These are phyloP conservation scores for Propithecus perrieri DNA, from an alignment of 2,797 vertebrate genomes.

Conservation along the genomic window DNA sequence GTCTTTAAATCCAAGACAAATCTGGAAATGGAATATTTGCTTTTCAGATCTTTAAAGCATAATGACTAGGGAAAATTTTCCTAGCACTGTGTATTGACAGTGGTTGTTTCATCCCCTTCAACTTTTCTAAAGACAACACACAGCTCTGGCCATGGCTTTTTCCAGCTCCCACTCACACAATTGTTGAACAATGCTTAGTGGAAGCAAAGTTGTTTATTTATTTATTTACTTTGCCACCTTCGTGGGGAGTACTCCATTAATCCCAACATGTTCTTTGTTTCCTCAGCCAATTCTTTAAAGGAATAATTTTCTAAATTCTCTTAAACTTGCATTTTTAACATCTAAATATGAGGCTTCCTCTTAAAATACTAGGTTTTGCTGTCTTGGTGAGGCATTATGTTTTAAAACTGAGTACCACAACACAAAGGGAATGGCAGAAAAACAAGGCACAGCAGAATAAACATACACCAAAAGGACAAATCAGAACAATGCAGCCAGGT, in stretches of 20 bases:
- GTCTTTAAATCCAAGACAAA: background rate
- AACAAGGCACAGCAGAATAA: background rate
- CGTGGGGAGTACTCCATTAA: background rate
- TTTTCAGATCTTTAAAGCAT: background rate
- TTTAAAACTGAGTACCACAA: background rate
- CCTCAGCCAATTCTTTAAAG: slow-evolving; percentile 5
- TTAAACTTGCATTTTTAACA: background rate
- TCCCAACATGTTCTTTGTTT: background rate
- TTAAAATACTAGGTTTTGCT: background rate
- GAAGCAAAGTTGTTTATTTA: background rate
- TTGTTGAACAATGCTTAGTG: background rate
- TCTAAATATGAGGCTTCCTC: background rate
- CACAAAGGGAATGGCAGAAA: background rate
- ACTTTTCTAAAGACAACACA: background rate
- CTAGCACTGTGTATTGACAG: background rate
- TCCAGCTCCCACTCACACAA: background rate
- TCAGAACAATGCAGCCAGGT: background rate
- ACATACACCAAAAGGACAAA: background rate
- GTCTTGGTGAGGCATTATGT: background rate
- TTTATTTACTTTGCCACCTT: background rate
- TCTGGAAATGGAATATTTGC: background rate
- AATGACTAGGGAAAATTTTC: background rate
- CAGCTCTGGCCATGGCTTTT: background rate
- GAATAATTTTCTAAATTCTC: background rate
- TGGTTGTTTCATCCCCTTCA: rapidly evolving